Evolutionary conservation across 2,113 vertebrate genomes (phyloP), one percentile per base, ranked within the genome.

Genomic region (Poeciliopsis retropinna): DNA sequence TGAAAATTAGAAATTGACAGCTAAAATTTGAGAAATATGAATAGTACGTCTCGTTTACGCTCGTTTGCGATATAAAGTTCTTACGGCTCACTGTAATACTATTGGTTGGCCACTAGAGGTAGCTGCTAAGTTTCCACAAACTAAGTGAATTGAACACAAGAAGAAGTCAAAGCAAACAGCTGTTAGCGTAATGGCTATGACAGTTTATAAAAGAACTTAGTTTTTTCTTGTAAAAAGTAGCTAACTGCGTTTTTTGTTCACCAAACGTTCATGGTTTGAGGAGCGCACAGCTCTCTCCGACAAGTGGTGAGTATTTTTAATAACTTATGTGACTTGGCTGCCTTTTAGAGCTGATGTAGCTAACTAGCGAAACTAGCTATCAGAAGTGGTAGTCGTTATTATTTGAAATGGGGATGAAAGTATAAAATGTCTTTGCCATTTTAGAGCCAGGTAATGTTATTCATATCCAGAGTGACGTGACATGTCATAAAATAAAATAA

Each of bases 281-380:
- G 44, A 4, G 31, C 22, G 1, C 17, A 11, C 27, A 63, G 31
- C 5, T 74, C 65, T 73, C n/a, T 64, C 63, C 60, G 30, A 32
- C 64, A 60, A 83, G 81, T 75, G 89, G 91, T 92, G 19, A 87
- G 91, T 86, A 27, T 67, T 8, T 69, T 67, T 34, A 13, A 32
- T 9, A 15, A 17, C 4, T 30, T n/a, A 1, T 0, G 8, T 5
- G 28, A 69, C 66, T 41, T 22, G 51, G 3, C 60, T 73, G 60
- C 70, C 70, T 67, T 12, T 32, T 7, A 60, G 22, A 25, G 78
- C 72, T 82, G 68, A 67, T 3, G 27, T 30, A 12, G 78, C 71
- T 83, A 64, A 41, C 7, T 34, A 7, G 63, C n/a, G 11, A 72
- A 27, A 67, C 30, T n/a, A 1, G 12, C 31, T 13, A 17, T n/a